phyloP scores from a whole-genome alignment of 2,113 vertebrate genomes.

The Argyrosomus japonicus region DNA sequence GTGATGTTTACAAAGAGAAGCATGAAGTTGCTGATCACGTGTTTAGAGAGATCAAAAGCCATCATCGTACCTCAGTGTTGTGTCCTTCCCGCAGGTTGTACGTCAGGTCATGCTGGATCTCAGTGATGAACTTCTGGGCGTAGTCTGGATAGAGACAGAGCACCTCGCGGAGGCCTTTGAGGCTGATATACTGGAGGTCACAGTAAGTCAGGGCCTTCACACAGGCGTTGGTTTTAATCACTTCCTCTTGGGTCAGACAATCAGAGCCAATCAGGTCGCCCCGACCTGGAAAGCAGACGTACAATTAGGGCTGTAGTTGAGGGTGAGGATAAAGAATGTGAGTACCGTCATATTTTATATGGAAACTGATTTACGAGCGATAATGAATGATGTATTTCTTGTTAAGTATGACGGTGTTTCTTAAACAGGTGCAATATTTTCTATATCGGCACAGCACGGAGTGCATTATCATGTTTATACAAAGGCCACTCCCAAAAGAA shows the following conservation, averaged over 20 bases:
- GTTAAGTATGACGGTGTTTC: too few species aligned
- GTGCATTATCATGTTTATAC: too few species aligned
- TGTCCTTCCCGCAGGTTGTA: conserved; percentile 88
- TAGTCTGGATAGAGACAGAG: conserved; percentile 87
- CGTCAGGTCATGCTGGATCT: conserved; percentile 88
- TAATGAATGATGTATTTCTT: too few species aligned
- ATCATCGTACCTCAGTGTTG: conserved; percentile 72
- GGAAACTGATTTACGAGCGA: too few species aligned
- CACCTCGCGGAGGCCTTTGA: conserved; percentile 86
- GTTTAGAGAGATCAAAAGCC: background rate
- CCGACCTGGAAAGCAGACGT: conserved; percentile 75
- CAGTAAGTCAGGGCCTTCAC: conserved; percentile 90
- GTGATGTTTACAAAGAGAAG: background rate
- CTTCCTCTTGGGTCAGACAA: conserved; percentile 85
- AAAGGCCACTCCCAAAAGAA: too few species aligned
- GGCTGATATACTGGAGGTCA: conserved; percentile 88
- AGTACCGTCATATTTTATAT: too few species aligned
- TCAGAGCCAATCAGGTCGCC: conserved; percentile 88
- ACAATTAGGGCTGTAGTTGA: background rate
- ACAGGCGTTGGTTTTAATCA: conserved; percentile 89
- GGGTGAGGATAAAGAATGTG: background rate
- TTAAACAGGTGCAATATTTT: background rate
- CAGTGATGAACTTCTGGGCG: conserved; percentile 85
- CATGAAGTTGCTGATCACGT: too few species aligned
- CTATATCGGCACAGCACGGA: too few species aligned